Evolutionary conservation across 2,113 vertebrate species (phyloP).

Genomic region (Festucalex cinctus): DNA sequence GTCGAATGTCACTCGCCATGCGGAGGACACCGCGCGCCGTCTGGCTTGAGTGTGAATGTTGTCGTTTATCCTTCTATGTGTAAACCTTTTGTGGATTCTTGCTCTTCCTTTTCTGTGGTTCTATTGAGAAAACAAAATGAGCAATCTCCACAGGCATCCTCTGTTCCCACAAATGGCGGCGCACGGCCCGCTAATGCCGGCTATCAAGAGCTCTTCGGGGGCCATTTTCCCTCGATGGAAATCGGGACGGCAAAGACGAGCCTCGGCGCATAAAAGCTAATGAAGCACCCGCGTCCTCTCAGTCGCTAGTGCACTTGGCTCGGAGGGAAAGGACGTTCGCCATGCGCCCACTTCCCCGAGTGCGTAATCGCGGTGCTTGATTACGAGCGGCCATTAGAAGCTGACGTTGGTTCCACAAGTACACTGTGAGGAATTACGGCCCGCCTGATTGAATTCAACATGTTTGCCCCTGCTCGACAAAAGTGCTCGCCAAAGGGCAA

Average conservation of each 20-base stretch:
- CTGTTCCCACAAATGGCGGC: conserved; percentile 11
- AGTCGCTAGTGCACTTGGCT: conserved; percentile 63
- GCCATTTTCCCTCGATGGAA: conserved; percentile 47
- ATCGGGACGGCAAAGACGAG: conserved; percentile 52
- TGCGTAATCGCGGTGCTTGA: conserved; percentile 72
- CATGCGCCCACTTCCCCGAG: conserved; percentile 66
- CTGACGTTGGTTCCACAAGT: conserved; percentile 61
- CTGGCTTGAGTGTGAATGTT: conserved; percentile 36
- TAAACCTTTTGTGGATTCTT: not conserved
- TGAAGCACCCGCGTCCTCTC: conserved; percentile 65
- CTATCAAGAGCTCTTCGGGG: conserved; percentile 50
- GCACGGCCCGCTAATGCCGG: conserved; percentile 44
- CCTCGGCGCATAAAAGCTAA: conserved; percentile 64
- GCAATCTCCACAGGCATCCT: conserved; percentile 38
- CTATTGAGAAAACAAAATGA: conserved; percentile 30
- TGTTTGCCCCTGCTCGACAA: conserved; percentile 19
- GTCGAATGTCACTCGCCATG: conserved; percentile 56
- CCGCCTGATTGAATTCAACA: conserved; percentile 61
- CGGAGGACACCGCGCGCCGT: conserved; percentile 56
- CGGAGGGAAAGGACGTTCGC: conserved; percentile 63
- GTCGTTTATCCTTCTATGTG: conserved; percentile 38
- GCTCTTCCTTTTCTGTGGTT: conserved; percentile 19
- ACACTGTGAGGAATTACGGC: conserved; percentile 60
- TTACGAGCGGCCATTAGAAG: conserved; percentile 68
- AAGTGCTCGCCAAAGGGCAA: no score